Conservation (phyloP, 2,888 invertebrate genomes). For the Hanleya hanleyi region DNA sequence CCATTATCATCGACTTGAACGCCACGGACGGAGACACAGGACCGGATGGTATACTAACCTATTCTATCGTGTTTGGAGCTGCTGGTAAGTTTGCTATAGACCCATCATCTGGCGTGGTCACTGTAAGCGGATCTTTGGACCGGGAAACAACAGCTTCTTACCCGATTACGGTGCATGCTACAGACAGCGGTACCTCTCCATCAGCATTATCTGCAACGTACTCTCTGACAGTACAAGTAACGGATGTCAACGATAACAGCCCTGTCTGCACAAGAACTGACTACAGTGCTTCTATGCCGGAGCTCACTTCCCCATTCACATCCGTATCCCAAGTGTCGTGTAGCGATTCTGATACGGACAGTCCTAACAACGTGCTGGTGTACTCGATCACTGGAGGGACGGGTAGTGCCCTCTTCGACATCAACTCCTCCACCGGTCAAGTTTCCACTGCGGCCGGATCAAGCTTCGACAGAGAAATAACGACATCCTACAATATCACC, state of each 20-base stretch:
- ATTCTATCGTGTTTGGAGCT: slow-evolving; percentile 43
- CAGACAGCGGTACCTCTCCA: slow-evolving; percentile 17
- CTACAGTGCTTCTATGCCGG: slow-evolving; percentile 9
- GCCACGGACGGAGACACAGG: slow-evolving; percentile 53
- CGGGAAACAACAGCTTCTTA: slow-evolving; percentile 42
- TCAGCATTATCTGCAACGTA: slow-evolving; percentile 32
- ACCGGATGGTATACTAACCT: slow-evolving; percentile 42
- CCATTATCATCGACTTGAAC: slow-evolving; percentile 27
- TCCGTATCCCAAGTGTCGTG: slow-evolving; percentile 37
- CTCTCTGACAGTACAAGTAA: slow-evolving; percentile 50
- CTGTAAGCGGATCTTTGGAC: slow-evolving; percentile 40
- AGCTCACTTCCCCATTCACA: slow-evolving; percentile 25
- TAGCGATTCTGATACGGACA: slow-evolving; percentile 35
- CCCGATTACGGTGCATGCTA: slow-evolving; percentile 40
- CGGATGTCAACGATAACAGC: slow-evolving; percentile 58
- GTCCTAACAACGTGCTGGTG: neutral
- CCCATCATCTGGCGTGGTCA: slow-evolving; percentile 44
- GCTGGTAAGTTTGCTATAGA: slow-evolving; percentile 45
- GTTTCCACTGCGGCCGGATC: slow-evolving; percentile 28
- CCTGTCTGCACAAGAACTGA: slow-evolving; percentile 56
- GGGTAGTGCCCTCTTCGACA: slow-evolving; percentile 19
- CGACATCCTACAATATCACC: slow-evolving; percentile 35
- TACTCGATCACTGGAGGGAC: slow-evolving; percentile 15
- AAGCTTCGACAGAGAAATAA: slow-evolving; percentile 43
- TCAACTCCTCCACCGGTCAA: slow-evolving; percentile 27